Evolutionary conservation across 2,797 vertebrate genomes (phyloP).

Genomic region (Melanotaenia boesemani): DNA sequence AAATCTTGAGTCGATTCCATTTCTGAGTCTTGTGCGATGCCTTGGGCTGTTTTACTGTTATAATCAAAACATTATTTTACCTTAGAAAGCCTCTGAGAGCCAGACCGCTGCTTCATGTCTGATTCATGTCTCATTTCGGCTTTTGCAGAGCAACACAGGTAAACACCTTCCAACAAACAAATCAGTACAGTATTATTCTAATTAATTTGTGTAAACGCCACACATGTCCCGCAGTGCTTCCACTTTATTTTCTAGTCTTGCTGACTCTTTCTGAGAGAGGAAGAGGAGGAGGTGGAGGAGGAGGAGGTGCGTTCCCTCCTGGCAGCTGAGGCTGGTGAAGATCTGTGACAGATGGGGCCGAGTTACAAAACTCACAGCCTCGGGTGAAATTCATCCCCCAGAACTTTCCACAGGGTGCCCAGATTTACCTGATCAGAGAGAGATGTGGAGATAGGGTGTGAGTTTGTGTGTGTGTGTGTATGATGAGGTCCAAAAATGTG

Average conservation of each 20-base stretch:
- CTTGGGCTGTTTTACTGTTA: neutral
- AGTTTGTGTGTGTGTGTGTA: constrained; percentile 23
- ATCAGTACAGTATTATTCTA: constrained; percentile 11
- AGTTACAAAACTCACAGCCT: constrained; percentile 95
- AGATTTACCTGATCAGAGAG: constrained; percentile 98
- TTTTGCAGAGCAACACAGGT: constrained; percentile 38
- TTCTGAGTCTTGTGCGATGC: constrained; percentile 20
- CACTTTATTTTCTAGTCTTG: constrained; percentile 23
- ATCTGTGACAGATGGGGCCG: constrained; percentile 96
- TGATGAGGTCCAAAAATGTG: constrained; percentile 72
- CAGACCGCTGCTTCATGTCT: constrained; percentile 7
- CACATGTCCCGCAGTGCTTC: constrained; percentile 22
- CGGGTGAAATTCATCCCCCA: constrained; percentile 74
- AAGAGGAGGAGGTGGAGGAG: constrained; percentile 31
- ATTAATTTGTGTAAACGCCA: constrained; percentile 36
- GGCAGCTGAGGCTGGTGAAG: constrained; percentile 88
- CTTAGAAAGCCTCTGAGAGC: constrained; percentile 13
- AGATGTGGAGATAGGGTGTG: constrained; percentile 32
- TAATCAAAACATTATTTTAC: constrained; percentile 24
- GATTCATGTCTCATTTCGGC: constrained; percentile 12
- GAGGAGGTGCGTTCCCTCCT: constrained; percentile 86
- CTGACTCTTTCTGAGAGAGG: constrained; percentile 31
- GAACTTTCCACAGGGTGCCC: constrained; percentile 93
- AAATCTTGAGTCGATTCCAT: constrained; percentile 14
- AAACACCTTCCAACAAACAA: constrained; percentile 42